Evolutionary conservation across 2,797 vertebrate genomes (phyloP).

Genomic region (Clangula hyemalis): DNA sequence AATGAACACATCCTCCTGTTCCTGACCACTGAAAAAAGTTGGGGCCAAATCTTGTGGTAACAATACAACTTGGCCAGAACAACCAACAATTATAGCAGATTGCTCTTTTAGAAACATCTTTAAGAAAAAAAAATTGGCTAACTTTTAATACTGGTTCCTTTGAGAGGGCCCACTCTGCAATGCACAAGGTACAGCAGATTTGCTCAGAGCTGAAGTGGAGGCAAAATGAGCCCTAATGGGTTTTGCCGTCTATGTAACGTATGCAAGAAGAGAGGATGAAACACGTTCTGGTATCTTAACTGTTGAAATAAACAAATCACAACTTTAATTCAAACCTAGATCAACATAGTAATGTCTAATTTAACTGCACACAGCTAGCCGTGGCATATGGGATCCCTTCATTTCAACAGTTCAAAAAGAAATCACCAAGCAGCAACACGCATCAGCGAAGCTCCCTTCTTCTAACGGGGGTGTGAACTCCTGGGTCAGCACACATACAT

Average conservation of each 20-base stretch:
- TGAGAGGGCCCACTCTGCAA: not conserved
- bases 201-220: not conserved
- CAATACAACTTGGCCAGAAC: not conserved
- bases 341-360: not conserved
- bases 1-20: not conserved
- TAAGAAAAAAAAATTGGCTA: not conserved
- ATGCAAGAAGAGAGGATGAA: not conserved
- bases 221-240: not conserved
- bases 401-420: not conserved
- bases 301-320: not conserved
- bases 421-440: not conserved
- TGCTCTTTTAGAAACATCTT: not conserved
- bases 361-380: no score
- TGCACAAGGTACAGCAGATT: not conserved
- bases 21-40: not conserved
- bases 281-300: not conserved
- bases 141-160: not conserved
- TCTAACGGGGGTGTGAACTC: accelerated
- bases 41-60: not conserved
- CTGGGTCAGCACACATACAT: accelerated
- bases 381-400: not conserved
- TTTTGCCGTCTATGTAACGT: not conserved
- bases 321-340: not conserved
- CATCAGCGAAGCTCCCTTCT: not conserved
- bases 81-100: not conserved